Conservation (phyloP, 1,140 invertebrate genomes). For the Drosophila azteca region DNA sequence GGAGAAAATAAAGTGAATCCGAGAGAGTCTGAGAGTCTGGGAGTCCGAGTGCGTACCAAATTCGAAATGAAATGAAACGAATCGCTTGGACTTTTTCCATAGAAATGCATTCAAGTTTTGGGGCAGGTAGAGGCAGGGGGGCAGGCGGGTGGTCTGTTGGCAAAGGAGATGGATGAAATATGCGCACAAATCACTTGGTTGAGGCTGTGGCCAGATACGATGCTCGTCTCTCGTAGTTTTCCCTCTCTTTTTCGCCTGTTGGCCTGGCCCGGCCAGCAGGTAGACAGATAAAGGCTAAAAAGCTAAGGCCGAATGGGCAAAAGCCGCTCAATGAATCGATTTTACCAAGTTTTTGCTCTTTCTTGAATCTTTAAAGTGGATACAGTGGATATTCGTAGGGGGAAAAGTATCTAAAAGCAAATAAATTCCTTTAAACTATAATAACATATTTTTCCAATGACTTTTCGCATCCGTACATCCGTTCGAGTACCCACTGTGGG, state of each 20-base stretch:
- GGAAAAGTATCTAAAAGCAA: too few relatives aligned
- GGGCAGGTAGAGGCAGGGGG: constrained; percentile 15
- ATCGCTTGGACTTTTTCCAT: constrained; percentile 58
- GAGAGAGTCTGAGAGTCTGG: constrained; percentile 1
- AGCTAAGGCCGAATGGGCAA: constrained; percentile 23
- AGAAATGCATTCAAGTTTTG: constrained; percentile 71
- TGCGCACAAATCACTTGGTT: constrained; percentile 76
- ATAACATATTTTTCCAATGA: too few relatives aligned
- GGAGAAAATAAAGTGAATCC: constrained; percentile 47
- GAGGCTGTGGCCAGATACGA: constrained; percentile 26
- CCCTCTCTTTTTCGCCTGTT: constrained; percentile 25
- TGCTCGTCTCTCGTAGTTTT: constrained; percentile 30
- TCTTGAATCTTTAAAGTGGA: neutral
- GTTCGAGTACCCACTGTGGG: constrained; percentile 24
- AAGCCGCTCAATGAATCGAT: constrained; percentile 50
- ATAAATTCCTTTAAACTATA: neutral
- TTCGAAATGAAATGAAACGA: constrained; percentile 79
- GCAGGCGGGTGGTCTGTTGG: too few relatives aligned
- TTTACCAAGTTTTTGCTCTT: constrained; percentile 23
- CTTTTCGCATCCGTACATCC: too few relatives aligned
- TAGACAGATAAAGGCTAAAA: constrained; percentile 56
- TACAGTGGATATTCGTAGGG: constrained; percentile 24
- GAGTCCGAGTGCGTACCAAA: constrained; percentile 68
- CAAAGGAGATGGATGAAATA: constrained; percentile 62
- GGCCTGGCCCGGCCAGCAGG: constrained; percentile 51